These are phyloP conservation scores for Propithecus coquereli DNA, from an alignment of 2,113 vertebrate species.

Conservation along the genomic window DNA sequence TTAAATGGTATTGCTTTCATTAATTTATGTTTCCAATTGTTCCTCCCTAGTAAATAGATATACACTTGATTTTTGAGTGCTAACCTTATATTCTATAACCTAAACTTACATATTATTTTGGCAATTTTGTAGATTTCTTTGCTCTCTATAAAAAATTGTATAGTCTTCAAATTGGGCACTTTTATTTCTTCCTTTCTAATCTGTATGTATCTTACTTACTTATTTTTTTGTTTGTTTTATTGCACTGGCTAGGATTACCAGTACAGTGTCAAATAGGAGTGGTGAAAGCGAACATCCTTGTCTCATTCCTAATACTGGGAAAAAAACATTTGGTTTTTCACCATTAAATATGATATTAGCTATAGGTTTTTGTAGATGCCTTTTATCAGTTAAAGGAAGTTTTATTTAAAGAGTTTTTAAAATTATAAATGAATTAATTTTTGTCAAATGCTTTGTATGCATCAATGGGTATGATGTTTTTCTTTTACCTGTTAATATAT, in stretches of 20 bases:
- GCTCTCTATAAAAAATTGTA: not conserved
- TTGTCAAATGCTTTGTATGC: not conserved
- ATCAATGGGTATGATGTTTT: not conserved
- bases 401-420: not conserved
- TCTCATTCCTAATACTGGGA: not conserved
- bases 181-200: not conserved
- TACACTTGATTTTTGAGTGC: not conserved
- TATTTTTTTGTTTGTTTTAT: not conserved
- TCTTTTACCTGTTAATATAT: not conserved
- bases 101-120: not conserved
- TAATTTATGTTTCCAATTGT: not conserved
- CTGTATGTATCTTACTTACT: not conserved
- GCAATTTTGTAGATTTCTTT: not conserved
- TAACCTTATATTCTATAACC: not conserved
- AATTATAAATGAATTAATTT: not conserved
- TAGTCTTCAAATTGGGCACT: not conserved
- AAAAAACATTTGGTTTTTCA: not conserved
- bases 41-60: not conserved
- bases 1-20: not conserved
- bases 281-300: not conserved
- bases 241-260: not conserved
- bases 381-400: not conserved
- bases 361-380: not conserved
- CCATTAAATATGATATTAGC: not conserved
- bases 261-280: not conserved